Evolutionary conservation across 2,888 invertebrate species (phyloP), one percentile per base, ranked within the genome.

Genomic region (Spicauda simplicius): DNA sequence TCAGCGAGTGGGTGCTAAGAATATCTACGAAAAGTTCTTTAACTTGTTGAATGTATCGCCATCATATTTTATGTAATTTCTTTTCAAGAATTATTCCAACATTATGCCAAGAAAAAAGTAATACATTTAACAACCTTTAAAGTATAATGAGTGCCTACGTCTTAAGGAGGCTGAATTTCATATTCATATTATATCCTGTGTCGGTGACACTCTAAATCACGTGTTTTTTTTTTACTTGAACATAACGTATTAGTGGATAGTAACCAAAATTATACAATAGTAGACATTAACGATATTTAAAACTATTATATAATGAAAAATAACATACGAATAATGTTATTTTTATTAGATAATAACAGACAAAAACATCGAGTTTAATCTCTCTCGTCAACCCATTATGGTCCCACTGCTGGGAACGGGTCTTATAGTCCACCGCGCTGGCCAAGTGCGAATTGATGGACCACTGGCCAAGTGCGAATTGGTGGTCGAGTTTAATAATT

Each of bases 101-200:
- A 57, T 50, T 50, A 64, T 64, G 30, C 50, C n/a, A 37, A 8
- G 37, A 71, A 68, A 72, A 71, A 72, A 71, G 62, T 64, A 65
- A 71, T 72, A 70, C 61, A 70, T 70, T 63, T 71, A 68, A 69
- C n/a, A 50, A 64, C 37, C 57, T 64, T 57, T 57, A 57, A 64
- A 64, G 64, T 64, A 57, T 64, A 64, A 64, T 64, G 64, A 64
- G 19, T 37, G 19, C 50, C 48, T 50, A 37, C 57, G 37, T 57
- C 57, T 8, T 16, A 41, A 20, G 33, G 33, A 55, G 30, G 10
- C 12, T 55, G 25, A 63, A 57, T 52, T 64, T 56, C n/a, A 41
- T 14, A 33, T 20, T 5, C 59, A 50, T 55, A 19, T 33, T 12
- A 41, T 41, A 50, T 3, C 33, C 48, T n/a, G 33, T n/a, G n/a